Conservation (phyloP, 1,140 invertebrate species). For the Lepidostoma basale region DNA sequence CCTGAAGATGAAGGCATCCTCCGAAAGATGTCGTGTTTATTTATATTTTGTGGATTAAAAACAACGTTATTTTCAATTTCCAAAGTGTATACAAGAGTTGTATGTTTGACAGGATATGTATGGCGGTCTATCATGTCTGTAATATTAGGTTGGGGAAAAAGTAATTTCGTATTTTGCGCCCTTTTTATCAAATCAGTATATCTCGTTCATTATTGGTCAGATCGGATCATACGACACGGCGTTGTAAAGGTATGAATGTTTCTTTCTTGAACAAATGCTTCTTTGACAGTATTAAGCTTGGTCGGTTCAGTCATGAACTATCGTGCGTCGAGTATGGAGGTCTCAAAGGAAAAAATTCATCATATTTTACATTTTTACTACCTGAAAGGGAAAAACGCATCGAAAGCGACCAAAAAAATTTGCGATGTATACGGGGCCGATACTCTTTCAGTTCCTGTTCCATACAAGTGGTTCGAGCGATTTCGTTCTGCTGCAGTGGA, state of each 20-base stretch:
- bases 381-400: neutral
- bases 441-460: too few species aligned
- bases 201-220: neutral
- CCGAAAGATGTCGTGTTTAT: too few species aligned
- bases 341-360: slow-evolving; percentile 7
- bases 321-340: slow-evolving; percentile 12
- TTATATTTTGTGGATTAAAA: too few species aligned
- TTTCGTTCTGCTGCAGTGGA: slow-evolving; percentile 2
- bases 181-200: slow-evolving; percentile 19
- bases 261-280: slow-evolving; percentile 12
- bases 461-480: slow-evolving; percentile 5
- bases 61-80: too few species aligned
- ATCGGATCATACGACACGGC: neutral
- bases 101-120: too few species aligned
- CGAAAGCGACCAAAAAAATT: neutral
- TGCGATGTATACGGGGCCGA: too few species aligned
- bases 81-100: too few species aligned
- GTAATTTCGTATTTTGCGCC: slow-evolving; percentile 3
- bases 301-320: slow-evolving; percentile 39
- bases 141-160: slow-evolving; percentile 16
- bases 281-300: slow-evolving; percentile 32
- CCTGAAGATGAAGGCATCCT: too few species aligned
- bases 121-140: too few species aligned
- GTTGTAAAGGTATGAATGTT: too few species aligned
- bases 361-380: slow-evolving; percentile 15